Conservation (phyloP, 1,140 invertebrate species). For the Zophobas morio region DNA sequence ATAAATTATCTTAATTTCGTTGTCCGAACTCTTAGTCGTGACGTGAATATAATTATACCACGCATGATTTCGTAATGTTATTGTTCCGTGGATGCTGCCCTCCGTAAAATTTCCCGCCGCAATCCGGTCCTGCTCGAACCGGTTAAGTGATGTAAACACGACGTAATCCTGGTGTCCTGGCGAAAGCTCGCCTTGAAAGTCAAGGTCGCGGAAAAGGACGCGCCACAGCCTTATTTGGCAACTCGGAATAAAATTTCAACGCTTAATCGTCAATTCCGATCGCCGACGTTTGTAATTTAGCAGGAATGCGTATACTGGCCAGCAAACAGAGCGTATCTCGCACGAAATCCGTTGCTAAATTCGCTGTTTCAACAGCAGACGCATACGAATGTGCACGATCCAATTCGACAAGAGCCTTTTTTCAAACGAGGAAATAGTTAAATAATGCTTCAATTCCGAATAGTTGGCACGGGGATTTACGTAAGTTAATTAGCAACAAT, state of each 20-base stretch:
- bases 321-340: constrained; percentile 37
- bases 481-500: constrained; percentile 30
- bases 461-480: constrained; percentile 6
- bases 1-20: too few relatives aligned
- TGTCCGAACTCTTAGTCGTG: too few relatives aligned
- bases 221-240: constrained; percentile 20
- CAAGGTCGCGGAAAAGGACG: constrained; percentile 36
- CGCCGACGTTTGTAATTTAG: constrained; percentile 16
- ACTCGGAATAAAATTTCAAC: constrained; percentile 6
- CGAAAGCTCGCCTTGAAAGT: constrained; percentile 40
- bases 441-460: background rate
- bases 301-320: constrained; percentile 31
- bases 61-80: too few relatives aligned
- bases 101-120: background rate
- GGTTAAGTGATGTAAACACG: constrained; percentile 35
- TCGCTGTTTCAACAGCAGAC: constrained; percentile 37
- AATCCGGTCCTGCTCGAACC: constrained; percentile 2
- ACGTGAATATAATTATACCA: too few relatives aligned
- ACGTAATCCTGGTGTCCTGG: constrained; percentile 33
- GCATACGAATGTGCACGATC: constrained; percentile 30
- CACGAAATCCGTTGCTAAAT: constrained; percentile 41
- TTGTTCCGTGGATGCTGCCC: too few relatives aligned
- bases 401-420: constrained; percentile 1
- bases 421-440: constrained; percentile 12
- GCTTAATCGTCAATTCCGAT: constrained; percentile 15